These are phyloP conservation scores for Halcyon badia DNA, from an alignment of 2,797 vertebrate genomes.

Conservation along the genomic window DNA sequence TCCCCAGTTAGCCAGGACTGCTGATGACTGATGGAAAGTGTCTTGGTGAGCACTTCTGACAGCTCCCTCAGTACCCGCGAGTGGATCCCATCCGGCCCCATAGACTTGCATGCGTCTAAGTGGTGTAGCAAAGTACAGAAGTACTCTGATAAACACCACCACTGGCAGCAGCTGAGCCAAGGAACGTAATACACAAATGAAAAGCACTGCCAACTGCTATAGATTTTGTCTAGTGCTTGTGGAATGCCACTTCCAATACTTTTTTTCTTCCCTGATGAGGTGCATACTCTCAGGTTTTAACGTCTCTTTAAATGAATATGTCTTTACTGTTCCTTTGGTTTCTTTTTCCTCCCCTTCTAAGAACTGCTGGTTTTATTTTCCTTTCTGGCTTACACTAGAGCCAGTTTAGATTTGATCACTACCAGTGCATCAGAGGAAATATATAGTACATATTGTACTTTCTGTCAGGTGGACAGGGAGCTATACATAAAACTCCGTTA, in stretches of 20 bases:
- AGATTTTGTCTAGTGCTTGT: not conserved
- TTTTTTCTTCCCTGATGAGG: not conserved
- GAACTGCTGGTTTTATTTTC: conserved; percentile 32
- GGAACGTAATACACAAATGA: not conserved
- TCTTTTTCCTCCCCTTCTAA: not conserved
- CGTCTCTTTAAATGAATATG: not conserved
- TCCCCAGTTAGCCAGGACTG: not conserved
- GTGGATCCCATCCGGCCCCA: not conserved
- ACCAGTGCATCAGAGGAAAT: conserved; percentile 25
- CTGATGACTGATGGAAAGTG: not conserved
- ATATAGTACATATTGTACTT: conserved; percentile 22
- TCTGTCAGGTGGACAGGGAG: not conserved
- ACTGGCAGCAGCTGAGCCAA: conserved; percentile 1
- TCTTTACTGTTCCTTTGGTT: not conserved
- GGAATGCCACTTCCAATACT: not conserved
- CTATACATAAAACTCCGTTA: conserved; percentile 12
- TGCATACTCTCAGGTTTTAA: not conserved
- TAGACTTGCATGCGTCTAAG: not conserved
- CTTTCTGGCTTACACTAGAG: not conserved
- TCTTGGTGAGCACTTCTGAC: not conserved
- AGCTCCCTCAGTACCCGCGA: not conserved
- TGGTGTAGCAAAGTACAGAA: not conserved
- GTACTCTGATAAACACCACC: not conserved
- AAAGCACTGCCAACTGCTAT: not conserved
- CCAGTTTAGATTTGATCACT: not conserved